phyloP scores from a whole-genome alignment of 2,888 invertebrate genomes.

The Drosophila mimica region DNA sequence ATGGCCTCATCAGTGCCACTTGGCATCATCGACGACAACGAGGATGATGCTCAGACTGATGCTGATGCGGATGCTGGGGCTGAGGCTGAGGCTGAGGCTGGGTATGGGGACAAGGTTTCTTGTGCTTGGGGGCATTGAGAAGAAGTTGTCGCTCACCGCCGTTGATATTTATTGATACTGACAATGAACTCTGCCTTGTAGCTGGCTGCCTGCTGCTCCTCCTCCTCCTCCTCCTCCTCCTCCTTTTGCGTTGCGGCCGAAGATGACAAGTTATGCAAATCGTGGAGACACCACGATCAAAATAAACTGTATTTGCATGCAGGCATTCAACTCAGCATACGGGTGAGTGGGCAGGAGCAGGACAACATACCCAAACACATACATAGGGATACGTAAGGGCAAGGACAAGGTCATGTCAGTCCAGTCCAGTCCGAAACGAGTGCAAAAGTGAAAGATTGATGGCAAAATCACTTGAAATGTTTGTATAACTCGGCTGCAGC shows the following conservation, averaged over 20 bases:
- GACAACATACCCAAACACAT: background rate
- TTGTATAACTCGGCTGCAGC: slow-evolving; percentile 22
- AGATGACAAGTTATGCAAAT: slow-evolving; percentile 80
- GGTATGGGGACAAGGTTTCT: background rate
- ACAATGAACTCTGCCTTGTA: slow-evolving; percentile 69
- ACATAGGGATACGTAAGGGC: slow-evolving; percentile 20
- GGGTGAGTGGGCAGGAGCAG: slow-evolving; percentile 71
- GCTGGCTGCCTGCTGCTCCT: slow-evolving; percentile 5
- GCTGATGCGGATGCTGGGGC: slow-evolving; percentile 2
- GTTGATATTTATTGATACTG: slow-evolving; percentile 80
- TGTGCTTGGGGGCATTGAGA: slow-evolving; percentile 32
- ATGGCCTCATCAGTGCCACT: slow-evolving; percentile 81
- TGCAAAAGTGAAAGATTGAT: slow-evolving; percentile 82
- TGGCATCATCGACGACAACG: slow-evolving; percentile 65
- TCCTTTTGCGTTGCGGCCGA: slow-evolving; percentile 32
- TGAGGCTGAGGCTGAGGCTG: slow-evolving; percentile 6
- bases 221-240: slow-evolving; percentile 15
- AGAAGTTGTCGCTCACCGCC: slow-evolving; percentile 74
- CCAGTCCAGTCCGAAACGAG: slow-evolving; percentile 68
- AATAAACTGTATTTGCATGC: slow-evolving; percentile 71
- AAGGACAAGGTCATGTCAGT: slow-evolving; percentile 59
- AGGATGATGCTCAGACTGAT: slow-evolving; percentile 16
- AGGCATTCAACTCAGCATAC: slow-evolving; percentile 20
- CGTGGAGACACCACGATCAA: slow-evolving; percentile 79
- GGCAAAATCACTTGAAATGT: slow-evolving; percentile 81